Conservation (phyloP, 1,140 invertebrate genomes). For the Brachionus plicatilis region DNA sequence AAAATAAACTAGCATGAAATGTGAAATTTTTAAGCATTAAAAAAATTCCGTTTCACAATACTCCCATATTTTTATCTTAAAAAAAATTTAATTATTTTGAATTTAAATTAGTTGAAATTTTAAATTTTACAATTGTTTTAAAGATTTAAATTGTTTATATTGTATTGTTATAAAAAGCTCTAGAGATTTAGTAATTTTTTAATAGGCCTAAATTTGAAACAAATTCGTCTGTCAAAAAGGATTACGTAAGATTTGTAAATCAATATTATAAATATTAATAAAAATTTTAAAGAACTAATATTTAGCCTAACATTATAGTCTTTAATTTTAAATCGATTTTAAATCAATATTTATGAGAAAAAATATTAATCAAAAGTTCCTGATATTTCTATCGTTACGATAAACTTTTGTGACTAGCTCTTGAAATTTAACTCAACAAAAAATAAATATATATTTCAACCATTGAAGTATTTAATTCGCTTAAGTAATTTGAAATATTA, state of each 20-base stretch:
- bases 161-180: neutral
- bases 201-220: too few species aligned
- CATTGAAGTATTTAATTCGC: constrained; percentile 23
- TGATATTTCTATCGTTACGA: constrained; percentile 29
- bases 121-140: neutral
- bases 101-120: neutral
- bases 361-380: neutral
- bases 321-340: neutral
- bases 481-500: constrained; percentile 18
- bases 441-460: neutral
- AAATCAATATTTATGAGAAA: neutral
- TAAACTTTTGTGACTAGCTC: neutral
- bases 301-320: neutral
- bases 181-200: neutral
- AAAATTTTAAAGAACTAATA: neutral
- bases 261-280: neutral
- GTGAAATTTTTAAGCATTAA: neutral
- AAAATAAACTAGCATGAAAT: neutral
- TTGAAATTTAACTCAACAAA: neutral
- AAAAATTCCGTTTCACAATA: too few species aligned
- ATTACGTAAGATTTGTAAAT: neutral
- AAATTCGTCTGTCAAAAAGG: neutral
- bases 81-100: neutral
- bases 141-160: neutral
- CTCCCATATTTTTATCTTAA: neutral